Evolutionary conservation across 1,140 invertebrate species (phyloP), one percentile per base, ranked within the genome.

Genomic region (Nephila pilipes): DNA sequence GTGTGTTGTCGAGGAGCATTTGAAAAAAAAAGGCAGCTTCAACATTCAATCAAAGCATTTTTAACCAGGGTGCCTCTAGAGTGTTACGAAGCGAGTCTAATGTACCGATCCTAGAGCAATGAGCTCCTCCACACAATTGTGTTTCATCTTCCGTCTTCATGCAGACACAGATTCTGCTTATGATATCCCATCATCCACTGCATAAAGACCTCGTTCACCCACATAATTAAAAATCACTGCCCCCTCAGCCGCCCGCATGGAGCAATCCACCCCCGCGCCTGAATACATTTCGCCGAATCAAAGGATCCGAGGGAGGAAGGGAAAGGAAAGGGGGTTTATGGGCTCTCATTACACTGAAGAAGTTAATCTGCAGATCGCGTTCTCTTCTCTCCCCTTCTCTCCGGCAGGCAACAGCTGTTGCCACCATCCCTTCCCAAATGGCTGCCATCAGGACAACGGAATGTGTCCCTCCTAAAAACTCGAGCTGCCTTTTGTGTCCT

Each of bases 341-440:
- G 55, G 12, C 58, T 63, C 85, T 87, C 85, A 87, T 87, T 60
- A 87, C 36, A 38, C 25, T 16, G 20, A 22, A 60, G 55, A 46
- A 90, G 65, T 79, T 80, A 90, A 90, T 79, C 88, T 90, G 69
- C 46, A 90, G 54, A 80, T 60, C 46, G 38, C 46, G 46, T 46
- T 46, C 46, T 4, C 79, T 80, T 29, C 79, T 22, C 29, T 20
- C 54, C 46, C 54, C 29, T 25, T n/a, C n/a, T 54, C 65, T 20
- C 29, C 87, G n/a, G 36, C 10, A 65, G 57, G 63, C 89, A 83
- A 91, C 89, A 91, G 89, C 89, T 91, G 89, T 91, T 63, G 80
- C 75, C 89, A 80, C 32, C 80, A 25, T 90, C 88, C 25, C 79
- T 83, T 63, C 83, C 79, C 89, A 83, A 91, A 91, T 91, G 89